These are phyloP conservation scores for Megaceryle maxima DNA, from an alignment of 2,113 vertebrate species.

Conservation along the genomic window DNA sequence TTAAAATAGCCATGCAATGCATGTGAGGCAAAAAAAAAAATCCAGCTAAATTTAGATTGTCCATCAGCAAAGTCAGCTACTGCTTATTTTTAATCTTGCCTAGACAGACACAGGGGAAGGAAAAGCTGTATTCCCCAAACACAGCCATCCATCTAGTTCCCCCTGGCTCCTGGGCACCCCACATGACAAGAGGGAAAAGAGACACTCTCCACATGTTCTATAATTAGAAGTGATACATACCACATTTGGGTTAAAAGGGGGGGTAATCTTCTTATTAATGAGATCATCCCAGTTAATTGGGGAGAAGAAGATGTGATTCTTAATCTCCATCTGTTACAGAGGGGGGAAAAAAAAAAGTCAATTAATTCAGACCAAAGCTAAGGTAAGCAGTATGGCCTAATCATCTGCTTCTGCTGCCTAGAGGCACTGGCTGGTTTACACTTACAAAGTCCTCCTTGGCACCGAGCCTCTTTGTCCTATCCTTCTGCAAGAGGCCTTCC, in stretches of 20 bases:
- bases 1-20: not conserved
- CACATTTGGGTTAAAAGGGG: constrained; percentile 99
- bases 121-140: not conserved
- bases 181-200: not conserved
- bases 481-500: constrained; percentile 95
- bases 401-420: not conserved
- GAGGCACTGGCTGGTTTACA: not conserved
- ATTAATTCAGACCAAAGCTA: constrained; percentile 52
- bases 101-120: not conserved
- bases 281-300: constrained; percentile 99
- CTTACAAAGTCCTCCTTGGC: constrained; percentile 97
- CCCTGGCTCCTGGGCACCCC: not conserved
- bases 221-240: constrained; percentile 78
- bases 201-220: not conserved
- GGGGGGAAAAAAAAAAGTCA: constrained; percentile 4
- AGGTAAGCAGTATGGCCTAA: not conserved
- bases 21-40: not conserved
- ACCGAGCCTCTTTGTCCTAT: constrained; percentile 91
- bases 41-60: not conserved
- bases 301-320: constrained; percentile 97
- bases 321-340: constrained; percentile 91
- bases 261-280: constrained; percentile 97
- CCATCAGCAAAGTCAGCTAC: not conserved
- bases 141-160: not conserved
- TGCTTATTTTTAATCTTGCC: not conserved